phyloP scores from a whole-genome alignment of 2,797 vertebrate species.

The Dipus sagitta region DNA sequence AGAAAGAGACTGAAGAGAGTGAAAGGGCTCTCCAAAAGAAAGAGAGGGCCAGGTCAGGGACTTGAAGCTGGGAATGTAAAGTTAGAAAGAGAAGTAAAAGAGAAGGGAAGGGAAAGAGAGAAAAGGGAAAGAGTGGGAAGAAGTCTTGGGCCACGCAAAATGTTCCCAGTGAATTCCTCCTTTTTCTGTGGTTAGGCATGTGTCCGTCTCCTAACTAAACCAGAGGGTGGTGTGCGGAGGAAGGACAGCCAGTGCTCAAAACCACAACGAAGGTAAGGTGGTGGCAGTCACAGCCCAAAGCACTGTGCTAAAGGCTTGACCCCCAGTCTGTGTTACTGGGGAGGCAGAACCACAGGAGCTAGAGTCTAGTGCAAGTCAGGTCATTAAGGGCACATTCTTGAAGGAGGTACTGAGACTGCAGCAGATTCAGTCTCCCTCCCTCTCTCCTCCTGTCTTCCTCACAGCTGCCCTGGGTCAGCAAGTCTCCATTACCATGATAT shows the following conservation, averaged over 20 bases:
- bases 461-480: not conserved
- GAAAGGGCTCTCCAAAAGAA: no score
- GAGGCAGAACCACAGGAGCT: not conserved
- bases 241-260: not conserved
- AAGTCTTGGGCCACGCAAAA: not conserved
- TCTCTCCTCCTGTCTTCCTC: not conserved
- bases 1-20: no score
- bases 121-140: no score
- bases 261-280: not conserved
- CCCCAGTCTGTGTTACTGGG: not conserved
- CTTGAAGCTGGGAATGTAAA: no score
- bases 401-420: not conserved
- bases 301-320: not conserved
- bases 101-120: no score
- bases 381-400: not conserved
- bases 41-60: no score
- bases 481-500: not conserved
- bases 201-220: conserved; percentile 43
- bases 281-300: not conserved
- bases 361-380: not conserved
- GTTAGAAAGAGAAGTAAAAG: no score
- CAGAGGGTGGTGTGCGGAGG: not conserved
- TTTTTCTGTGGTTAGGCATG: conserved; percentile 25
- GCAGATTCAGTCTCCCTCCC: not conserved
- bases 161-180: conserved; percentile 5